Evolutionary conservation across 2,113 vertebrate genomes (phyloP).

Genomic region (Chelonoidis abingdonii): DNA sequence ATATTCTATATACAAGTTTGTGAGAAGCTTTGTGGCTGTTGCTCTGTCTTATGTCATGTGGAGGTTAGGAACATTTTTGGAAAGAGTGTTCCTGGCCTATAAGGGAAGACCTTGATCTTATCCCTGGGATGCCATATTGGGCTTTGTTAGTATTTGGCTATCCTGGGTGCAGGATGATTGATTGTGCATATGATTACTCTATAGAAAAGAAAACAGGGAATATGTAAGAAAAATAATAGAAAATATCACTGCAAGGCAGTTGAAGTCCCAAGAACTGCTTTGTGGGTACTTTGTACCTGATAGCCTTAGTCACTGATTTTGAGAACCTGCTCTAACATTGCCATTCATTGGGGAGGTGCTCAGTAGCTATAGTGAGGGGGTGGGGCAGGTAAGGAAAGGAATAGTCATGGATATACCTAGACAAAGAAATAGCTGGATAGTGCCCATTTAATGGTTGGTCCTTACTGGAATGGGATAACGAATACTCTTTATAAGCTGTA

Average conservation of each 20-base stretch:
- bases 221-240: not conserved
- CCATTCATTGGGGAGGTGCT: not conserved
- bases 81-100: rapidly evolving
- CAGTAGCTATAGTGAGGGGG: not conserved
- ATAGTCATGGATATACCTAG: not conserved
- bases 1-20: not conserved
- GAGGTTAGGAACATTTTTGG: not conserved
- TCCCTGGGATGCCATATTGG: not conserved
- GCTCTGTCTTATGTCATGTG: not conserved
- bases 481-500: not conserved
- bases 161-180: not conserved
- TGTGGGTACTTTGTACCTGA: not conserved
- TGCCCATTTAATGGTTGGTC: not conserved
- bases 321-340: not conserved
- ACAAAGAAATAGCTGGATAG: not conserved
- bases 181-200: not conserved
- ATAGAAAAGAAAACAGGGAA: not conserved
- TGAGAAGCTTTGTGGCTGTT: not conserved
- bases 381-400: not conserved
- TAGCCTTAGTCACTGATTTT: not conserved
- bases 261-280: not conserved
- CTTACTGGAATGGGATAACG: conserved; percentile 6
- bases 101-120: not conserved
- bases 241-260: not conserved
- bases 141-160: not conserved